Percentiles rank a stretch among this genome's conserved stretches.
Conservation (phyloP, 1,140 invertebrate species). For the Gryllus bimaculatus region DNA sequence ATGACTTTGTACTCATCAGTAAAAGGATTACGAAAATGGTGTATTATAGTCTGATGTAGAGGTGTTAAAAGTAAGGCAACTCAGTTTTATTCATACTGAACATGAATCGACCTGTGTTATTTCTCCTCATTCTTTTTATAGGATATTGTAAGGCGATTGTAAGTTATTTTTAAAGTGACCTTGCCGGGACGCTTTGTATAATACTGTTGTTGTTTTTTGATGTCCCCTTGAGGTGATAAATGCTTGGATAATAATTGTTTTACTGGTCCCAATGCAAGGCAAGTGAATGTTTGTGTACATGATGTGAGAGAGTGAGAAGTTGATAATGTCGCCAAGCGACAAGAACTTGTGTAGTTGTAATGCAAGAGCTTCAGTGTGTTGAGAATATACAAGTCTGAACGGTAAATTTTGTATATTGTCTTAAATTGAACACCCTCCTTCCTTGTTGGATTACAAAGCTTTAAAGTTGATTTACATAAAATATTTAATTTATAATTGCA, state of each 20-base stretch:
- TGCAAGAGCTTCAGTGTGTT: constrained; percentile 19
- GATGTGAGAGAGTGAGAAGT: constrained; percentile 6
- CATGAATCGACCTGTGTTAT: constrained; percentile 15
- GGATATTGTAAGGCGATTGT: constrained; percentile 13
- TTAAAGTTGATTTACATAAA: background rate
- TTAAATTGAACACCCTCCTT: constrained; percentile 4
- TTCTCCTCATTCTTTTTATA: constrained; percentile 16
- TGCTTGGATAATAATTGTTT: constrained; percentile 13
- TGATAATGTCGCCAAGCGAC: constrained; percentile 18
- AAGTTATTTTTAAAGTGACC: constrained; percentile 21
- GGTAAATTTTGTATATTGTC: constrained; percentile 9
- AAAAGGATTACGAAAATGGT: background rate
- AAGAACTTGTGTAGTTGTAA: constrained; percentile 11
- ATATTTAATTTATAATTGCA: background rate
- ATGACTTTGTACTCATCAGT: constrained; percentile 11
- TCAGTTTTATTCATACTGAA: constrained; percentile 12
- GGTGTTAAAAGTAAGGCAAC: constrained; percentile 13
- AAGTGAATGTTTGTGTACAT: constrained; percentile 9
- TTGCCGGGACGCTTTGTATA: constrained; percentile 18
- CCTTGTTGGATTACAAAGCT: constrained; percentile 4
- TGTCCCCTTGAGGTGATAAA: background rate
- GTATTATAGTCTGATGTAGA: constrained; percentile 11
- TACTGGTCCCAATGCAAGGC: constrained; percentile 10
- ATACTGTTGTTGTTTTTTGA: constrained; percentile 7
- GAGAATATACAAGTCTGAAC: constrained; percentile 21